phyloP scores from a whole-genome alignment of 2,797 vertebrate species.

The Chiloscyllium punctatum region DNA sequence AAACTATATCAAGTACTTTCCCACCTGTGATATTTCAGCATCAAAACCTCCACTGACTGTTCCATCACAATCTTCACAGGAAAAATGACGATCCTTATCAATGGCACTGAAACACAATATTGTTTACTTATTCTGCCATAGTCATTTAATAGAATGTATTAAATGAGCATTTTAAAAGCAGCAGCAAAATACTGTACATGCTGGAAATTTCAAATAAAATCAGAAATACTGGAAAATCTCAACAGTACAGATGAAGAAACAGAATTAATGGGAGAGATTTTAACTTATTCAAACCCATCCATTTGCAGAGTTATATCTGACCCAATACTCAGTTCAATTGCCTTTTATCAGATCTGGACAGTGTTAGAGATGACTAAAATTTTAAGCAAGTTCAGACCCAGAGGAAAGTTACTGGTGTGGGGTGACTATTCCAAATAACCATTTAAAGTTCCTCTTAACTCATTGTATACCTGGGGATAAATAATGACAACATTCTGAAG shows the following conservation, averaged over 20 bases:
- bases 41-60: conserved; percentile 90
- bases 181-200: background rate
- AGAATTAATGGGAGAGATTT: background rate
- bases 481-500: background rate
- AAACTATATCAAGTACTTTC: background rate
- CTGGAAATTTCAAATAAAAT: background rate
- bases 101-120: conserved; percentile 62
- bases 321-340: background rate
- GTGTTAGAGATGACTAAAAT: background rate
- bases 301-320: background rate
- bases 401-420: background rate
- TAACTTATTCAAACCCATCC: background rate
- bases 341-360: background rate
- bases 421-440: background rate
- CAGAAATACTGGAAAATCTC: background rate
- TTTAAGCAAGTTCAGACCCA: background rate
- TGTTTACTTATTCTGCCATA: background rate
- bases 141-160: background rate
- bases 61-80: conserved; percentile 87
- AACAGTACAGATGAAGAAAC: background rate
- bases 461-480: background rate
- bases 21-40: conserved; percentile 79
- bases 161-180: too few species aligned
- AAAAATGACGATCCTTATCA: conserved; percentile 81
- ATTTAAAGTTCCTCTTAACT: background rate